Evolutionary conservation across 2,797 vertebrate species (phyloP), one percentile per base, ranked within the genome.

Genomic region (Tapirus indicus): DNA sequence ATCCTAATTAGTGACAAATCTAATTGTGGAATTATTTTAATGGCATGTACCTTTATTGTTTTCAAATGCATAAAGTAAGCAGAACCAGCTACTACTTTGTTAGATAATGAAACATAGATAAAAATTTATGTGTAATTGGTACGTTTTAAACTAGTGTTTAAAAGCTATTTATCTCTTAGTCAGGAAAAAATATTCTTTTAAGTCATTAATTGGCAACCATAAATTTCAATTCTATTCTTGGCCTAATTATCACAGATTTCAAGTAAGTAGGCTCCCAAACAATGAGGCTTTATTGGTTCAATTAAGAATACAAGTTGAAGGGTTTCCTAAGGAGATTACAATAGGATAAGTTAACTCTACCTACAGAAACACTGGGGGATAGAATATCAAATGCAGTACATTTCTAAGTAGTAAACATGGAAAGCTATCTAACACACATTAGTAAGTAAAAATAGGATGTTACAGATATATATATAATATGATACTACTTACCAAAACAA

Each of bases 141-240:
- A 88, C 54, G 64, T 92, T 95, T 95, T 91, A 95, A 97, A 89
- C 75, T 85, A 47, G 49, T 69, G 23, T 69, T 97, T 96, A 91
- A 94, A 97, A 90, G 89, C 95, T 90, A 94, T 95, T 96, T 97
- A 92, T 92, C 71, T 97, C 83, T 89, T 89, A 95, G 49, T 88
- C 93, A 74, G 72, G 62, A 82, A 85, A 95, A 95, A 91, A 94
- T 83, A 71, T 68, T 95, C 54, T 94, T 92, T 94, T 78, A 94
- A 95, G 92, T 96, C 84, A 96, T 96, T 96, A 97, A 98, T 66
- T 95, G 49, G 92, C 29, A 80, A 75, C n/a, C 80, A 95, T 94
- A 97, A 95, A 97, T 97, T 98, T 95, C 92, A 74, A 97, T 98
- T 98, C 88, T 97, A 68, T 96, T 96, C 92, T 91, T 68, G 49